Conservation (phyloP, 2,888 invertebrate species). For the Drosophila tripunctata region DNA sequence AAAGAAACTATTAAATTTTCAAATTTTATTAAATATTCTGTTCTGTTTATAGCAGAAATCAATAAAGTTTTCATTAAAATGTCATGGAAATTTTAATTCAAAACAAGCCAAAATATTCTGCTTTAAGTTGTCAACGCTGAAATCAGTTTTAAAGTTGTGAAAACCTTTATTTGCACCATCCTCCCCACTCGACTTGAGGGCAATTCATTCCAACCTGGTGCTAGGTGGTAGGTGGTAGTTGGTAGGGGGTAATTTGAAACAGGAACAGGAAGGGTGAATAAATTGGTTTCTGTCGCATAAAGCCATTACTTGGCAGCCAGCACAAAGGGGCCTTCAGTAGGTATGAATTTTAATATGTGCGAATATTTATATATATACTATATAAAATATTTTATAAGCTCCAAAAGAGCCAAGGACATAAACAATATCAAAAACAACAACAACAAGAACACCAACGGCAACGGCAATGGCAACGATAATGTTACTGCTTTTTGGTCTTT, state of each 20-base stretch:
- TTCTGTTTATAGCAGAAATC: background rate
- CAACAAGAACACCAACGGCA: too few species aligned
- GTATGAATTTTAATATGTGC: constrained; percentile 72
- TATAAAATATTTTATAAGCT: constrained; percentile 54
- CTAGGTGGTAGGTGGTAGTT: too few species aligned
- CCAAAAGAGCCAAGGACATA: constrained; percentile 40
- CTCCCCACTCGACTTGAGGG: constrained; percentile 15
- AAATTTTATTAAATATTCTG: too few species aligned
- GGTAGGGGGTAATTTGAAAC: constrained; percentile 49
- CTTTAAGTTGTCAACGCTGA: constrained; percentile 23
- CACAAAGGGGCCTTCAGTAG: constrained; percentile 41
- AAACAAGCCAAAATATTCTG: background rate
- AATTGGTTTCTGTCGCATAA: constrained; percentile 75
- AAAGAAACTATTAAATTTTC: too few species aligned
- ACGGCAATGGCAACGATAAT: background rate
- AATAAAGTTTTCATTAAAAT: background rate
- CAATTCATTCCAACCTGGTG: constrained; percentile 31
- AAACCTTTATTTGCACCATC: constrained; percentile 1
- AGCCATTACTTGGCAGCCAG: constrained; percentile 61
- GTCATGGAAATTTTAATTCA: background rate
- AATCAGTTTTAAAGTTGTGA: constrained; percentile 26
- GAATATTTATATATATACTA: constrained; percentile 53
- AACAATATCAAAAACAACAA: constrained; percentile 17
- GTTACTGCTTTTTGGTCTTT: background rate
- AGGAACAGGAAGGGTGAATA: constrained; percentile 74